Conservation (phyloP, 2,888 invertebrate genomes). For the Syritta pipiens region DNA sequence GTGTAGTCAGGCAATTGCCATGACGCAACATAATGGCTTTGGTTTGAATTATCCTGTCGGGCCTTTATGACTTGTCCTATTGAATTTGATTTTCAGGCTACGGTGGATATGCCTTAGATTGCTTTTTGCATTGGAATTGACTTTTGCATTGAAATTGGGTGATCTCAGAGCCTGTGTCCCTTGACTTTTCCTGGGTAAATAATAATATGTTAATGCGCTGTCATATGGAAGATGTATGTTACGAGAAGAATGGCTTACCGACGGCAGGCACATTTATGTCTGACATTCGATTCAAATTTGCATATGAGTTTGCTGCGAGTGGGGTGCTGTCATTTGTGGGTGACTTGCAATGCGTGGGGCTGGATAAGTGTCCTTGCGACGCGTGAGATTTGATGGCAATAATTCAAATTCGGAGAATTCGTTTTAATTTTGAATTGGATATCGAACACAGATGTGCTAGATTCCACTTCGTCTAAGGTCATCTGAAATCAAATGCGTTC, state of each 20-base stretch:
- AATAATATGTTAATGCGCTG: slow-evolving; percentile 37
- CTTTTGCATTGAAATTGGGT: too few species aligned
- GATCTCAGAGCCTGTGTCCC: slow-evolving; percentile 20
- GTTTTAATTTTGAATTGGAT: too few species aligned
- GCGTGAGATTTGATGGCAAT: too few species aligned
- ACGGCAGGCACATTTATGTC: background rate
- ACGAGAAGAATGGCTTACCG: slow-evolving; percentile 13
- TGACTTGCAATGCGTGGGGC: background rate
- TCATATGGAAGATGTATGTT: slow-evolving; percentile 6
- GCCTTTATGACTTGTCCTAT: slow-evolving; percentile 5
- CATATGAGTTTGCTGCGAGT: too few species aligned
- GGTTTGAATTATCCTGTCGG: slow-evolving; percentile 30
- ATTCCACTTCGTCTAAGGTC: too few species aligned
- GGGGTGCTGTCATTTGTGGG: background rate
- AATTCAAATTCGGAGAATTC: too few species aligned
- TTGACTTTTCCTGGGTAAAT: slow-evolving; percentile 19
- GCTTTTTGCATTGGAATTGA: slow-evolving; percentile 13
- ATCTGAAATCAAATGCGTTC: too few species aligned
- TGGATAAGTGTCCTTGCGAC: too few species aligned
- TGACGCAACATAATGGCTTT: slow-evolving; percentile 19
- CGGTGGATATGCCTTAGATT: slow-evolving; percentile 2
- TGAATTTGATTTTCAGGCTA: background rate
- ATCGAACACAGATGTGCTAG: too few species aligned
- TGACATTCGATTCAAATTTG: background rate
- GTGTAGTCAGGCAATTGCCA: slow-evolving; percentile 1